Percentiles rank a stretch among this genome's conserved stretches.
phyloP scores from a whole-genome alignment of 2,113 vertebrate genomes.

The Tricholaema leucomelas region DNA sequence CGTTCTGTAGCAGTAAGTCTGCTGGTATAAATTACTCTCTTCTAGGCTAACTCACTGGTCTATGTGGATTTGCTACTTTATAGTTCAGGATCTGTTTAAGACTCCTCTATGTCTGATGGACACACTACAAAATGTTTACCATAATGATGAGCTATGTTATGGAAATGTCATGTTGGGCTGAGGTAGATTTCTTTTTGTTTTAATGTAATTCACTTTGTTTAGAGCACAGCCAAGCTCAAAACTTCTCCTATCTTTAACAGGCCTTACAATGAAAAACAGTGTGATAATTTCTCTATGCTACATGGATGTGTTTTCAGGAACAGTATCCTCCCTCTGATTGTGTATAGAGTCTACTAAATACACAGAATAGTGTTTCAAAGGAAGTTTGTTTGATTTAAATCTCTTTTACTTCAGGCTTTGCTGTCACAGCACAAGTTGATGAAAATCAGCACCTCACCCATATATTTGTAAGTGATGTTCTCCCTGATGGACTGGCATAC shows the following conservation, averaged over 20 bases:
- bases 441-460: conserved; percentile 77
- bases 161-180: not conserved
- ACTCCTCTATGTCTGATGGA: not conserved
- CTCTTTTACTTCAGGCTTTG: conserved; percentile 80
- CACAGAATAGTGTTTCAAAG: not conserved
- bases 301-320: not conserved
- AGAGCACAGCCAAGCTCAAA: not conserved
- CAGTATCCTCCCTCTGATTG: not conserved
- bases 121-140: not conserved
- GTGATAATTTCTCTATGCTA: not conserved
- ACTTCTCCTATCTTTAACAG: not conserved
- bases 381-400: not conserved
- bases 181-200: not conserved
- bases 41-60: not conserved
- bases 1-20: not conserved
- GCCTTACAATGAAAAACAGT: not conserved
- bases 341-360: not conserved
- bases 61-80: not conserved
- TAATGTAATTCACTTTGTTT: not conserved
- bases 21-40: not conserved
- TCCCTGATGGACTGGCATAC: conserved; percentile 84
- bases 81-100: not conserved
- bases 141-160: not conserved
- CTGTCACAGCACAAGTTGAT: conserved; percentile 87
- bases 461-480: conserved; percentile 90